Base-by-base conservation (phyloP, 2,888 invertebrate genomes). In the Cerceris rybyensis region DNA sequence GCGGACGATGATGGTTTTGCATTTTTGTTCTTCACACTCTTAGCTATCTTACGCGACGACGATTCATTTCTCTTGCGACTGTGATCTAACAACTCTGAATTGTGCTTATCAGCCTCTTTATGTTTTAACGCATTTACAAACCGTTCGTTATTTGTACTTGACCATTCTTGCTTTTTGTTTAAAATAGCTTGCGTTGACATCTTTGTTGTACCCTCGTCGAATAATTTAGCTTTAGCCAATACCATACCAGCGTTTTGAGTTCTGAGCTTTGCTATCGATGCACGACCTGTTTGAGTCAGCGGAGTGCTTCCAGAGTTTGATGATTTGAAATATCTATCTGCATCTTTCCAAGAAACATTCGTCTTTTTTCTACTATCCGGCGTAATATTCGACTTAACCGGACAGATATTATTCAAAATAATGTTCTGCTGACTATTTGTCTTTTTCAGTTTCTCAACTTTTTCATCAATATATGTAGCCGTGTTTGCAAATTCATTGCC, bases 201-300 rank as follows among this genome's bases (percentile, higher is more conserved):
- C 70, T 71, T 78, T 7, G 70, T 78, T 6, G 84, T 87, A 7
- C 87, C 85, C 93, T 93, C 93, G 89, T 96, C 96, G 87, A 96
- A 97, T 39, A 96, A 93, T 89, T 95, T 96, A 0, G 96, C 96
- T 93, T 96, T 96, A 1, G 96, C 96, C 74, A 96, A 92, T 0
- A 97, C 97, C 93, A 96, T 96, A 7, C 97, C 97, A 7, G 96
- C 96, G 90, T 97, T 97, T 91, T 96, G 96, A 61, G 94, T 93
- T 41, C 96, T 93, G 43, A 97, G 89, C 86, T 95, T 95, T 17
- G 96, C 96, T 11, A 97, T 94, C 0, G 96, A 96, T 0, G 96
- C 95, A 73, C 96, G 93, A 0, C 95, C 95, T 41, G 94, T 94
- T 61, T 93, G 93, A 66, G 93, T 93, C 55, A 92, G 90, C 13